Evolutionary conservation across 2,797 vertebrate genomes (phyloP).

Genomic region (Triplophysa yarkandensis): DNA sequence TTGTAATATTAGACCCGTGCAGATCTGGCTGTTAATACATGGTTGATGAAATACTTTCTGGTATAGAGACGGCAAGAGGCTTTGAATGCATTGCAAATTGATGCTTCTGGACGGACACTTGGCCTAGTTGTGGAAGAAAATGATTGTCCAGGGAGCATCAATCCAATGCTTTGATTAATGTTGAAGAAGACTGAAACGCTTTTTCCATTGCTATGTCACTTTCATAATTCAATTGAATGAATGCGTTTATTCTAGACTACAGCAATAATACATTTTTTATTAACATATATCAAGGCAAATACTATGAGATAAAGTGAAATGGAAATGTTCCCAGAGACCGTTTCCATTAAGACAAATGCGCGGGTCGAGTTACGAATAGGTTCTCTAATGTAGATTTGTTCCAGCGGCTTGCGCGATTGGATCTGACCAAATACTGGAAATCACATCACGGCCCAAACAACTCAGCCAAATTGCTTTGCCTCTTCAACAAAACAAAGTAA

Average conservation of each 20-base stretch:
- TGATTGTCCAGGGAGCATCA: constrained; percentile 16
- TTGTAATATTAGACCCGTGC: not conserved
- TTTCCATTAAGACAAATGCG: constrained; percentile 42
- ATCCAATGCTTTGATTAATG: constrained; percentile 3
- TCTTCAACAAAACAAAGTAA: constrained; percentile 55
- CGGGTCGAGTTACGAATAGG: constrained; percentile 25
- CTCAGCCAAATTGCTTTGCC: constrained; percentile 41
- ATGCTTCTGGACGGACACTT: constrained; percentile 23
- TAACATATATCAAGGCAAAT: constrained; percentile 39
- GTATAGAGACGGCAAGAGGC: not conserved
- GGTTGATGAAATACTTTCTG: not conserved
- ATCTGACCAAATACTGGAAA: constrained; percentile 41
- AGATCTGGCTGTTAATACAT: not conserved
- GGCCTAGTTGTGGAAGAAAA: constrained; percentile 28
- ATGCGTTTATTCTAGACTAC: constrained; percentile 22
- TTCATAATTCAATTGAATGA: constrained; percentile 25
- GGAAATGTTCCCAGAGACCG: constrained; percentile 28
- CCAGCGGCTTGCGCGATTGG: constrained; percentile 20
- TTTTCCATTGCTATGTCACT: constrained; percentile 22
- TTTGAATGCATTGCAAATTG: constrained; percentile 10
- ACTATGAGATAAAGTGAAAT: constrained; percentile 37
- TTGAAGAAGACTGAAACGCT: constrained; percentile 24
- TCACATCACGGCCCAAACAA: constrained; percentile 22
- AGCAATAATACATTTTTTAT: constrained; percentile 40
- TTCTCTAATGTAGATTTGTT: constrained; percentile 38